Evolutionary conservation across 1,140 invertebrate species (phyloP), one percentile per base, ranked within the genome.

Genomic region (Laupala kohalensis): DNA sequence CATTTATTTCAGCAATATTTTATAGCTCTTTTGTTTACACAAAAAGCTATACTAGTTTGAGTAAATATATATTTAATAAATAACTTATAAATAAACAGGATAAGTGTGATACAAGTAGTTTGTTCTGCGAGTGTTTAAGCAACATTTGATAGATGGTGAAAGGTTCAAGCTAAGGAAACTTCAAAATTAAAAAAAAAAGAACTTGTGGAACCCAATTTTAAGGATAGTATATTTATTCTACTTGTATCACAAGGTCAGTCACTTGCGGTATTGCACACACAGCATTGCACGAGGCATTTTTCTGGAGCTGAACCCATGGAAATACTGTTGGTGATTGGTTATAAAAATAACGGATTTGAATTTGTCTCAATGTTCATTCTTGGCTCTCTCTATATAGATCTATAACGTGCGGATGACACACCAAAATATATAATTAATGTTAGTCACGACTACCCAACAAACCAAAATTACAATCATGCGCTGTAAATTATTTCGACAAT

Each of bases 311-410:
- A 29, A 29, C 28, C 19, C 29, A 37, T 68, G 67, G 29, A 27
- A 68, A 68, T 68, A 68, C 67, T 68, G 28, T 68, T 68, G 24
- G 29, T 68, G 67, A 27, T 68, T 30, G 37, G 19, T 53, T 53
- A 53, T 53, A 13, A 53, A 1, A 13, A 53, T 53, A 13, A 53
- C n/a, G 19, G 19, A 53, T 19, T 53, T 53, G 37, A 53, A 53
- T 53, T 13, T 53, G 19, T 53, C 19, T 53, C 37, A 53, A 53
- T 53, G 37, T 53, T 13, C 9, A 53, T 53, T 53, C 19, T 53
- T n/a, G n/a, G 37, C 37, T 9, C 19, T 13, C 9, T 53, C 19
- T 19, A 53, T 53, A 19, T 53, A 53, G 9, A 53, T 19, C 9
- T 53, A 53, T 4, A 53, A 53, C 19, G 37, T 53, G 37, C 37